Percentiles rank a stretch among this genome's conserved stretches.
Conservation (phyloP, 2,888 invertebrate species). For the Adelognathus sp. region DNA sequence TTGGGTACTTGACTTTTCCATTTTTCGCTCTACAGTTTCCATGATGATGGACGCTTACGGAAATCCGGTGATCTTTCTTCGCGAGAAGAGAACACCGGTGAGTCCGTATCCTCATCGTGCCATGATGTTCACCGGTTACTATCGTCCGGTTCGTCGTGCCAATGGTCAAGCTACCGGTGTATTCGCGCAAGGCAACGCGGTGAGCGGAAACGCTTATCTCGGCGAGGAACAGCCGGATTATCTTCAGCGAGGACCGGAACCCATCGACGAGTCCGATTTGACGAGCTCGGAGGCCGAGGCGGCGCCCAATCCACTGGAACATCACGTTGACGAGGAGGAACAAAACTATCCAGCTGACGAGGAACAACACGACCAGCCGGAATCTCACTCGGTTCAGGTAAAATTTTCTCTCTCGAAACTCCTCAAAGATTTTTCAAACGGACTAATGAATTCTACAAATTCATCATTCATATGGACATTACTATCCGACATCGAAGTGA, state of each 20-base stretch:
- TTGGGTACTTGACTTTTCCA: background rate
- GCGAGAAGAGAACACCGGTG: constrained; percentile 68
- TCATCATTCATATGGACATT: too few relatives aligned
- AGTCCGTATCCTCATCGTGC: constrained; percentile 71
- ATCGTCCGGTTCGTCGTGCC: constrained; percentile 71
- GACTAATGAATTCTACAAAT: too few relatives aligned
- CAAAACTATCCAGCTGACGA: constrained; percentile 39
- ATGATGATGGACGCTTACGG: constrained; percentile 67
- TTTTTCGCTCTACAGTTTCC: constrained; percentile 61
- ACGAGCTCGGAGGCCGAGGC: constrained; percentile 75
- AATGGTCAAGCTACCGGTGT: constrained; percentile 72
- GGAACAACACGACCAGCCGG: constrained; percentile 41
- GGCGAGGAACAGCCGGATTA: constrained; percentile 67
- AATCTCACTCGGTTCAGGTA: constrained; percentile 36
- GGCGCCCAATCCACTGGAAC: constrained; percentile 64
- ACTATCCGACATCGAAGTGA: too few relatives aligned
- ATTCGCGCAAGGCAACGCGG: constrained; percentile 76
- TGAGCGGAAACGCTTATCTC: constrained; percentile 74
- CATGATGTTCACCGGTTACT: constrained; percentile 78
- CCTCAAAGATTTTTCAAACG: too few relatives aligned
- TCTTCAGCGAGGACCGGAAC: constrained; percentile 69
- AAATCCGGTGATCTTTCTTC: constrained; percentile 66
- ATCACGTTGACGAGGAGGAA: constrained; percentile 53
- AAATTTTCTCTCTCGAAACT: too few relatives aligned
- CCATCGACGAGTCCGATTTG: constrained; percentile 70